Conservation (phyloP, 2,113 vertebrate species). For the Phycodurus eques region DNA sequence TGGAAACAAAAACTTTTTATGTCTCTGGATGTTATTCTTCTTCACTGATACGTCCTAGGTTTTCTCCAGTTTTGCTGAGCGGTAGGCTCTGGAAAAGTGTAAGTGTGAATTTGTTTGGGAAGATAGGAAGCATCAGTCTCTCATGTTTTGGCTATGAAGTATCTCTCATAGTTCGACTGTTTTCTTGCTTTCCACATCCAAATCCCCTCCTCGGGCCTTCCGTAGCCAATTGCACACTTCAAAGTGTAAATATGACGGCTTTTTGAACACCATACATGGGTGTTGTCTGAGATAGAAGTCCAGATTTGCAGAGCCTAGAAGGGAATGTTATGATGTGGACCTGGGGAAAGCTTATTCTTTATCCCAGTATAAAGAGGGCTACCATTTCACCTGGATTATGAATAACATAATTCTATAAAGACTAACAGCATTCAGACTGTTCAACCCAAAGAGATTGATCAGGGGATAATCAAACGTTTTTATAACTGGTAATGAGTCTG, state of each 20-base stretch:
- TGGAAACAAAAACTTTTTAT: background rate
- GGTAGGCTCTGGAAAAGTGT: background rate
- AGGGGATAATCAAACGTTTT: background rate
- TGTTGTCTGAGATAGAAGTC: constrained; percentile 3
- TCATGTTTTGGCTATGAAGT: constrained; percentile 6
- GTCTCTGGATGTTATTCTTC: background rate
- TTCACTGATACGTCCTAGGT: background rate
- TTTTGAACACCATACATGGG: constrained; percentile 4
- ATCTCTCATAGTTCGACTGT: background rate
- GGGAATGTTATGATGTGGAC: constrained; percentile 4
- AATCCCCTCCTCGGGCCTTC: background rate
- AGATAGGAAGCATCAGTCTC: background rate
- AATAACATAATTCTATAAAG: background rate
- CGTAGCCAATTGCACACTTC: background rate
- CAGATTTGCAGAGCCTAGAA: background rate
- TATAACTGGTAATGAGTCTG: too few relatives aligned
- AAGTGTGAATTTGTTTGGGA: background rate
- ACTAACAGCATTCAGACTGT: background rate
- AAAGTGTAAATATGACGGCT: constrained; percentile 1
- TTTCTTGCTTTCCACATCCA: constrained; percentile 4
- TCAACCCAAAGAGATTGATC: background rate
- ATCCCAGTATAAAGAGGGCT: background rate
- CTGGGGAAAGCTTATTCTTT: background rate
- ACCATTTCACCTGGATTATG: background rate
- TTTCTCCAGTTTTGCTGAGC: background rate